Evolutionary conservation across 2,888 invertebrate species (phyloP).

Genomic region (Hyles lineata): DNA sequence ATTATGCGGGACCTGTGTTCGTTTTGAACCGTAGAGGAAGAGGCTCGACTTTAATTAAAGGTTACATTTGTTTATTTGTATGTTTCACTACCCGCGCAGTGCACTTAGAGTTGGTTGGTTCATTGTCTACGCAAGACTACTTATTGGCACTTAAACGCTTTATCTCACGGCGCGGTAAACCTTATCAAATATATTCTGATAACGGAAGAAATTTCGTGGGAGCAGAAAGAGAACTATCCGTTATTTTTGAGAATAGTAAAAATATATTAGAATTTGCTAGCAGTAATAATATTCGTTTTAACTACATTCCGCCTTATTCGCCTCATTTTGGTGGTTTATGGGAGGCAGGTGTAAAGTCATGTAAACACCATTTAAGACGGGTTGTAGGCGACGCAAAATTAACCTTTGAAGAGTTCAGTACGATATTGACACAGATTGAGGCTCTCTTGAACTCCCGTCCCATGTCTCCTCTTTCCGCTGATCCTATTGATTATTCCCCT

Average conservation of each 20-base stretch:
- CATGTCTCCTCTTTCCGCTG: no score
- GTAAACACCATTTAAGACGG: not conserved
- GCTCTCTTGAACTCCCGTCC: no score
- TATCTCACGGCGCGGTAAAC: slow-evolving; percentile 35
- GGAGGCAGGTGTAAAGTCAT: not conserved
- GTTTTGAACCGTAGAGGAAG: slow-evolving; percentile 35
- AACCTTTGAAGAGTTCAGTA: no score
- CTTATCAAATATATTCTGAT: not conserved
- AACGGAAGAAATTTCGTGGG: not conserved
- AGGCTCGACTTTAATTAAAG: slow-evolving; percentile 35
- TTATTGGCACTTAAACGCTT: slow-evolving; percentile 40
- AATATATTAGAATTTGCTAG: no score
- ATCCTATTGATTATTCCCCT: not conserved
- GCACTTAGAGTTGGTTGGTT: slow-evolving; percentile 47
- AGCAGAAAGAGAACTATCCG: not conserved
- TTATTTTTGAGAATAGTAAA: not conserved
- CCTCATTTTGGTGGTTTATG: slow-evolving; percentile 1
- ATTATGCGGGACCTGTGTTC: slow-evolving; percentile 34
- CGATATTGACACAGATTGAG: no score
- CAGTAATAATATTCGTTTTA: no score
- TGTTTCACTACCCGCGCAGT: slow-evolving; percentile 46
- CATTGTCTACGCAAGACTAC: slow-evolving; percentile 44
- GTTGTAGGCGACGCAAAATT: not conserved
- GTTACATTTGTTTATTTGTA: slow-evolving; percentile 39
- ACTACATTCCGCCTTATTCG: no score